Evolutionary conservation across 2,888 invertebrate species (phyloP).

Genomic region (Apotomis turbidana): DNA sequence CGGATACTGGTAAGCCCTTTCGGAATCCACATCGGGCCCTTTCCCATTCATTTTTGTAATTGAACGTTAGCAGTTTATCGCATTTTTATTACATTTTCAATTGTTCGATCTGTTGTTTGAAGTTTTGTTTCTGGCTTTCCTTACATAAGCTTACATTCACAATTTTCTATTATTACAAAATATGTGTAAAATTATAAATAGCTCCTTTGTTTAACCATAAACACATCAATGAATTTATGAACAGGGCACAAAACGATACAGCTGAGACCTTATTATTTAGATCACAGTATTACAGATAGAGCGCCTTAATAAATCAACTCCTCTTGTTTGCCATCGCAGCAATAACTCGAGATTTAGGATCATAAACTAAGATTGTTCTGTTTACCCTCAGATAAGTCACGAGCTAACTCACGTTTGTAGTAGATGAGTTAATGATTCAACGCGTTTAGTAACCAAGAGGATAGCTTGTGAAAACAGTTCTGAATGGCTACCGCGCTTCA

Average conservation of each 20-base stretch:
- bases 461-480: not conserved
- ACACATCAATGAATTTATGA: not conserved
- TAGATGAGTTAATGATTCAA: slow-evolving; percentile 4
- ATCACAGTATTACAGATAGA: slow-evolving; percentile 12
- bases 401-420: slow-evolving; percentile 18
- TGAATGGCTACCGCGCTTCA: no score
- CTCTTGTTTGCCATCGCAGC: slow-evolving; percentile 30
- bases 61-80: slow-evolving; percentile 13
- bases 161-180: not conserved
- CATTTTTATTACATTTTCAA: slow-evolving; percentile 1
- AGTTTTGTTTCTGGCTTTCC: no score
- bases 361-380: slow-evolving; percentile 33
- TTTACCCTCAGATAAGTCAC: slow-evolving; percentile 36
- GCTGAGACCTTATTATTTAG: slow-evolving; percentile 7
- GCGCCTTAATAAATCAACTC: slow-evolving; percentile 34
- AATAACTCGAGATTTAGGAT: slow-evolving; percentile 37
- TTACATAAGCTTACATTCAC: no score
- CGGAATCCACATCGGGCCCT: slow-evolving; percentile 5
- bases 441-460: slow-evolving; percentile 4
- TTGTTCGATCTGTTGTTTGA: not conserved
- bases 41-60: slow-evolving; percentile 8
- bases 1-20: slow-evolving; percentile 10
- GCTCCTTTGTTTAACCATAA: slow-evolving; percentile 9
- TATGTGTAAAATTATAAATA: not conserved
- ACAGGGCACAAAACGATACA: slow-evolving; percentile 12